Conservation (phyloP, 2,113 vertebrate genomes). For the Tenrec ecaudatus region DNA sequence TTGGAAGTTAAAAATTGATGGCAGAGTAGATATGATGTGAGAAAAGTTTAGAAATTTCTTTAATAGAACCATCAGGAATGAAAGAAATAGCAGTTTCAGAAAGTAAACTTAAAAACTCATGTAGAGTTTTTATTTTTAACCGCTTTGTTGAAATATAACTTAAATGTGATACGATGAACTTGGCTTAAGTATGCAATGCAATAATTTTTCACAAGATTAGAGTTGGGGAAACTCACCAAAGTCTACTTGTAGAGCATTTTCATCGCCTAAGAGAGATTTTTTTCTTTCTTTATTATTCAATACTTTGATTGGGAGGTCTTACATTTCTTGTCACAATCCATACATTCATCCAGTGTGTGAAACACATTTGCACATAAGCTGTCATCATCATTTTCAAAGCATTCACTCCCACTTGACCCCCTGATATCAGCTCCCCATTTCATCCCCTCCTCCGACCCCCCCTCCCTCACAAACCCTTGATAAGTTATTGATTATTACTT, state of each 20-base stretch:
- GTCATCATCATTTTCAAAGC: too few relatives aligned
- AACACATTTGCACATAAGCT: too few relatives aligned
- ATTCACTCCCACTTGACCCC: too few relatives aligned
- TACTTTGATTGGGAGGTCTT: too few relatives aligned
- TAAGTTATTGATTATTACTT: too few relatives aligned
- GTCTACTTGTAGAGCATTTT: not conserved
- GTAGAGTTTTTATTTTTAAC: not conserved
- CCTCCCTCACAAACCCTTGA: too few relatives aligned
- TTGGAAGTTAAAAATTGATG: slow-evolving; percentile 54
- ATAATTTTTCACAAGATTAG: slow-evolving; percentile 36
- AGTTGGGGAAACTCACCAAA: not conserved
- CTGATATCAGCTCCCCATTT: too few relatives aligned
- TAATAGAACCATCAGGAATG: slow-evolving; percentile 35
- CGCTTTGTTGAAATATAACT: not conserved
- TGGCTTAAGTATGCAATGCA: slow-evolving; percentile 6
- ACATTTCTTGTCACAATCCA: too few relatives aligned
- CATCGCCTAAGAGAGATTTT: not conserved
- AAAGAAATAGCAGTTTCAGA: slow-evolving; percentile 53
- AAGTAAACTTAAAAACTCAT: slow-evolving; percentile 54
- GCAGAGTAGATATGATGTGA: slow-evolving; percentile 16
- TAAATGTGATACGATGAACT: slow-evolving; percentile 39
- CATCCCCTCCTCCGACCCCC: too few relatives aligned
- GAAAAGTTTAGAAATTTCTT: slow-evolving; percentile 38
- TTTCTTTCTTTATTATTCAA: too few relatives aligned
- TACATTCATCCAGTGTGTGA: too few relatives aligned